Evolutionary conservation across 2,797 vertebrate genomes (phyloP).

Genomic region (Hoplostethus atlanticus): DNA sequence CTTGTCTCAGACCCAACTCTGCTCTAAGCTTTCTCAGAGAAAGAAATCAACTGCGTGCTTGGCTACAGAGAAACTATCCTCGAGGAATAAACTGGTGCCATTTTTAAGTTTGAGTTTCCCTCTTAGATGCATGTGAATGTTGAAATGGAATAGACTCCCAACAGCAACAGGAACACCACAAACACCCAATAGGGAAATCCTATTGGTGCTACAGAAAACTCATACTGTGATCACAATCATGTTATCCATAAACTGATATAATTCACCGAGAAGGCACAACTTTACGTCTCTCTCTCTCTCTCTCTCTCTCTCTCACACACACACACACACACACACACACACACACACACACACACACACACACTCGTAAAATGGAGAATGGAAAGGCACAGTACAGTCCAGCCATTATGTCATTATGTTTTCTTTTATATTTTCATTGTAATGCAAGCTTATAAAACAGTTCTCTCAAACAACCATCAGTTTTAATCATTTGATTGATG

Average conservation of each 20-base stretch:
- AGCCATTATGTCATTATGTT: slow-evolving; percentile 17
- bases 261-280: neutral
- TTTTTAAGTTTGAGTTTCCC: too few species aligned
- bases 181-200: too few species aligned
- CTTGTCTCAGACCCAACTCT: slow-evolving; percentile 69
- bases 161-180: too few species aligned
- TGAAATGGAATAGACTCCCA: too few species aligned
- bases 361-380: slow-evolving; percentile 4
- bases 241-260: neutral
- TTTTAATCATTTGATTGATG: slow-evolving; percentile 1
- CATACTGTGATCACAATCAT: neutral
- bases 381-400: neutral
- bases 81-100: too few species aligned
- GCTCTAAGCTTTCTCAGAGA: slow-evolving; percentile 59
- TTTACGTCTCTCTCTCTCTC: neutral
- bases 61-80: too few species aligned
- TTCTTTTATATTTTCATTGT: neutral
- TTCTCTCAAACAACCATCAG: neutral
- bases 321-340: slow-evolving; percentile 4
- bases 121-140: too few species aligned
- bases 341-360: slow-evolving; percentile 14
- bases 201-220: neutral
- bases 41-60: neutral
- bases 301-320: neutral
- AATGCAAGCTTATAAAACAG: slow-evolving; percentile 14